Evolutionary conservation across 2,888 invertebrate genomes (phyloP).

Genomic region (Sicus ferrugineus): DNA sequence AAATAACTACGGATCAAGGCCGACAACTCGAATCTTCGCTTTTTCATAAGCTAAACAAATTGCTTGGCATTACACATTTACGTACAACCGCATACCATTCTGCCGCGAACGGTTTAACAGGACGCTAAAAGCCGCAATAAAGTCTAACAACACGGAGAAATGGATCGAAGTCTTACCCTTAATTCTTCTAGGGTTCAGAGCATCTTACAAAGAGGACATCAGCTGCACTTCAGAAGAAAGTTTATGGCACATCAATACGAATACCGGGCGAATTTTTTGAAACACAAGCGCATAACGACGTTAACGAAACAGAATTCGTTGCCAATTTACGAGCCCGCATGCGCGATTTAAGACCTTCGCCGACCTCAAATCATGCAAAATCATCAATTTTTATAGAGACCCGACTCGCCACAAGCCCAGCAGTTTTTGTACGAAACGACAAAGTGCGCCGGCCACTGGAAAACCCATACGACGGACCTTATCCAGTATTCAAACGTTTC

Average conservation of each 20-base stretch:
- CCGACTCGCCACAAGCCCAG: background rate
- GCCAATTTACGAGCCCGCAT: background rate
- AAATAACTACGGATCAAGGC: slow-evolving; percentile 38
- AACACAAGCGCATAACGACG: background rate
- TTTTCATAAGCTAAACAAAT: slow-evolving; percentile 29
- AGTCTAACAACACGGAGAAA: slow-evolving; percentile 30
- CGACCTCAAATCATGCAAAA: slow-evolving; percentile 9
- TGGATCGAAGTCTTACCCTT: slow-evolving; percentile 38
- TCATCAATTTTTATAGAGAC: background rate
- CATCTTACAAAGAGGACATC: slow-evolving; percentile 1
- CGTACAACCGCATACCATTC: slow-evolving; percentile 37
- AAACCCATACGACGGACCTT: slow-evolving; percentile 31
- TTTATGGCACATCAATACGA: background rate
- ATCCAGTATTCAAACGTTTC: slow-evolving; percentile 28
- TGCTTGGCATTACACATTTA: slow-evolving; percentile 19
- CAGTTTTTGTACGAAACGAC: slow-evolving; percentile 29
- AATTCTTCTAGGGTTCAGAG: slow-evolving; percentile 9
- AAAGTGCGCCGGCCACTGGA: slow-evolving; percentile 34
- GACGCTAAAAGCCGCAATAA: slow-evolving; percentile 36
- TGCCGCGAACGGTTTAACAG: slow-evolving; percentile 35
- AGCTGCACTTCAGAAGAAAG: background rate
- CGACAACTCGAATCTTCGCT: slow-evolving; percentile 35
- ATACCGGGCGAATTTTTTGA: slow-evolving; percentile 10
- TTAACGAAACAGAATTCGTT: slow-evolving; percentile 2
- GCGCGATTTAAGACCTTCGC: background rate